Percentiles rank a stretch among this genome's conserved stretches.
These are phyloP conservation scores for Hyposoter dolosus DNA, from an alignment of 2,888 invertebrate species.

Conservation along the genomic window DNA sequence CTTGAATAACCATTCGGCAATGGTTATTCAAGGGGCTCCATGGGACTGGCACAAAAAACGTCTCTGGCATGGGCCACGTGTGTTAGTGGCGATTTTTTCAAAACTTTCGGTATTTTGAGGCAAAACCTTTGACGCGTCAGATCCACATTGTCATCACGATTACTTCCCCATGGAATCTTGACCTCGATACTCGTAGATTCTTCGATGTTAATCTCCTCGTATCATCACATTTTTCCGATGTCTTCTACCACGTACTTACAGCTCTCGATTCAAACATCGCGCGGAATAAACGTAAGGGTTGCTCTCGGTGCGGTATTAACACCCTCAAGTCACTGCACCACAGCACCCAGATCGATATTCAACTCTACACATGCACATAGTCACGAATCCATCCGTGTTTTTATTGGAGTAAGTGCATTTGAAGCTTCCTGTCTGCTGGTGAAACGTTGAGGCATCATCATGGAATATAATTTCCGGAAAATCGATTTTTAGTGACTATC, in stretches of 20 bases:
- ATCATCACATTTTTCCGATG: neutral
- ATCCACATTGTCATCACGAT: neutral
- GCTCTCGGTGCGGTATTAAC: conserved; percentile 13
- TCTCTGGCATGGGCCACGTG: neutral
- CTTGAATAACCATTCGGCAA: neutral
- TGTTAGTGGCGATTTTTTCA: neutral
- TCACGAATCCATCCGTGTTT: conserved; percentile 21
- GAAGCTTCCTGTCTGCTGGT: neutral
- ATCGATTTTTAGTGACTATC: no score
- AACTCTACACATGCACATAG: neutral
- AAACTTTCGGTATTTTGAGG: neutral
- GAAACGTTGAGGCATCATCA: neutral
- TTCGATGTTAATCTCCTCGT: neutral
- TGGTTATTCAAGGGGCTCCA: neutral
- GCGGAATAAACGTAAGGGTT: neutral
- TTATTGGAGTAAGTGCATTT: neutral
- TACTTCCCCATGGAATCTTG: neutral
- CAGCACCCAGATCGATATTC: conserved; percentile 50
- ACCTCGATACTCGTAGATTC: neutral
- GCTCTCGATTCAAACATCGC: conserved; percentile 27
- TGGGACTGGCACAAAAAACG: neutral
- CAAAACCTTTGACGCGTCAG: neutral
- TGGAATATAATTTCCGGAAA: no score
- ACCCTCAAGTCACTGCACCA: conserved; percentile 47
- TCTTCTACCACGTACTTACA: neutral